Evolutionary conservation across 2,888 invertebrate species (phyloP), one percentile per base, ranked within the genome.

Genomic region (Rambutsinella grinnellia): DNA sequence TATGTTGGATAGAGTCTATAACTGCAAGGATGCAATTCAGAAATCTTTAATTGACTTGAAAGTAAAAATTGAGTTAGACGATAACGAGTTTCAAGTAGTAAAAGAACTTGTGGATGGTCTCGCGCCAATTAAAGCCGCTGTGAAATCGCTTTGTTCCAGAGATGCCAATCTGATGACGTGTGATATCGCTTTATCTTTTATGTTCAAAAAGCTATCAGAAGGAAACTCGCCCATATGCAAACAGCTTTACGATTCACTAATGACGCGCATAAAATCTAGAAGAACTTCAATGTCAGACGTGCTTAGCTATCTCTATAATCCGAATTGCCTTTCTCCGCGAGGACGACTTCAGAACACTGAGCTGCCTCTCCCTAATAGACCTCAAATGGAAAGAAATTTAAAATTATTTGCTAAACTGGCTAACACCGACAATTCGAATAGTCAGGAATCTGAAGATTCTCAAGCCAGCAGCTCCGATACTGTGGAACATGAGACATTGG

Each of bases 161-260:
- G 63, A 68, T 23, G 36, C 63, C n/a, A 63, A 5, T 15, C 36
- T 76, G 8, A n/a, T 76, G 3, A n/a, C 54, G 3, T 24, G 19
- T 27, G 76, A 76, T 19, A 54, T 44, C 2, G 62, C 46, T n/a
- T 3, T 65, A 2, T 49, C 56, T 5, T 72, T 72, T 19, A 57
- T 49, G 23, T 13, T 72, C 6, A 56, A 47, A 17, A 65, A 65
- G 17, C 8, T 72, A 2, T 15, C 36, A 15, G 2, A 13, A 26
- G 27, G 10, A 2, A n/a, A 51, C 13, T 21, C 26, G 1, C 13
- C 3, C 3, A 5, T 65, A 17, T 26, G 27, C 5, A 10, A 5
- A 13, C 10, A 46, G 28, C 15, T 72, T 27, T 56, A 36, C n/a
- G 24, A 72, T 13, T 53, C 63, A 3, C 24, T 63, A 2, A 49